Evolutionary conservation across 2,888 invertebrate genomes (phyloP).

Genomic region (Imbricaverruca yamaguchii): DNA sequence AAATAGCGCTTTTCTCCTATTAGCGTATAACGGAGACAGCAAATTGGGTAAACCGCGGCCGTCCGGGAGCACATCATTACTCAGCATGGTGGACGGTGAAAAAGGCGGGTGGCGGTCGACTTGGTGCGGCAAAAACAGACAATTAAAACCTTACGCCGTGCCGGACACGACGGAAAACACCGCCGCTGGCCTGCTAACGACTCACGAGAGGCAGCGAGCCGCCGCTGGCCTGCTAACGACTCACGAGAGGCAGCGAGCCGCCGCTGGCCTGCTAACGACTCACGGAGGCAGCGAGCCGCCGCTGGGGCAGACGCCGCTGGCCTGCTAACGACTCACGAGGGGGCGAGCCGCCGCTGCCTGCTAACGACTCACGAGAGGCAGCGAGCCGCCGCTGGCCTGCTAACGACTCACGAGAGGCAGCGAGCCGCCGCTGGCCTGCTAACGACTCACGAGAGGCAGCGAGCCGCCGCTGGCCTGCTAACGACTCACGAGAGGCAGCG

Average conservation of each 20-base stretch:
- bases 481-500: not conserved
- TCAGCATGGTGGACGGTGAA: no score
- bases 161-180: not conserved
- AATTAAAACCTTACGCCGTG: not conserved
- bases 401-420: not conserved
- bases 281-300: not conserved
- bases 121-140: not conserved
- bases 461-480: not conserved
- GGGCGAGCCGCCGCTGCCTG: not conserved
- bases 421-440: not conserved
- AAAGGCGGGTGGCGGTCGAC: no score
- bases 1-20: no score
- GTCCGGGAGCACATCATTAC: no score
- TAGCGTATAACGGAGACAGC: no score
- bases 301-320: not conserved
- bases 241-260: not conserved
- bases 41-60: no score
- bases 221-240: not conserved
- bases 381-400: not conserved
- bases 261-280: not conserved
- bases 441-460: not conserved
- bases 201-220: not conserved
- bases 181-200: not conserved
- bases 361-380: not conserved
- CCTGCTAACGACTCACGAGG: not conserved